Evolutionary conservation across 2,113 vertebrate genomes (phyloP), one percentile per base, ranked within the genome.

Genomic region (Perognathus longimembris): DNA sequence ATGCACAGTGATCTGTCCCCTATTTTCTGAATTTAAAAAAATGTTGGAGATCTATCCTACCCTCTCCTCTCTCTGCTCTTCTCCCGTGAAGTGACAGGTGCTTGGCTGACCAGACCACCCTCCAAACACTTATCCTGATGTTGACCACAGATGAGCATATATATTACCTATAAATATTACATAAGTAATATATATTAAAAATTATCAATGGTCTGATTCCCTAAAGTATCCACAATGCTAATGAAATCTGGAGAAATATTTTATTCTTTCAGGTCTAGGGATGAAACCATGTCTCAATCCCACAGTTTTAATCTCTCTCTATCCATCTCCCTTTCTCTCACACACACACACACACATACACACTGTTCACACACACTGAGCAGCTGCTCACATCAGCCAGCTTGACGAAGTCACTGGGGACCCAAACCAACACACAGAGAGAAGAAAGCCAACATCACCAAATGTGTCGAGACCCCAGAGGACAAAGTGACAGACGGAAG

Each of bases 191-290:
- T 54, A 54, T 18, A 54, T 54, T n/a, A 57, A 11, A 57, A 21
- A 77, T 32, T 57, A 57, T 82, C 32, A 88, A 77, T 91, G 76
- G 63, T 10, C 32, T 67, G 24, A 74, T 22, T 26, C 20, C 9
- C 80, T 36, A 84, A 38, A 73, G 28, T 78, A 40, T 32, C 63
- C 36, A 38, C 17, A 71, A 28, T 17, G 42, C 66, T 14, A 26
- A 28, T 32, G 67, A 66, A 85, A 83, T 22, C 6, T 14, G 22
- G 22, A 89, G 38, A 89, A 84, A 64, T 66, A 82, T 38, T 94
- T 85, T 20, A 91, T 42, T 76, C 30, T 95, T n/a, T 63, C 30
- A 85, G 78, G 73, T 57, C 32, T 14, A 45, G 85, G 26, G 28
- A 75, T 0, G 18, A 89, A 26, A 10, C 26, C 21, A 3, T 20